Conservation (phyloP, 2,888 invertebrate genomes). For the Eilema depressum region DNA sequence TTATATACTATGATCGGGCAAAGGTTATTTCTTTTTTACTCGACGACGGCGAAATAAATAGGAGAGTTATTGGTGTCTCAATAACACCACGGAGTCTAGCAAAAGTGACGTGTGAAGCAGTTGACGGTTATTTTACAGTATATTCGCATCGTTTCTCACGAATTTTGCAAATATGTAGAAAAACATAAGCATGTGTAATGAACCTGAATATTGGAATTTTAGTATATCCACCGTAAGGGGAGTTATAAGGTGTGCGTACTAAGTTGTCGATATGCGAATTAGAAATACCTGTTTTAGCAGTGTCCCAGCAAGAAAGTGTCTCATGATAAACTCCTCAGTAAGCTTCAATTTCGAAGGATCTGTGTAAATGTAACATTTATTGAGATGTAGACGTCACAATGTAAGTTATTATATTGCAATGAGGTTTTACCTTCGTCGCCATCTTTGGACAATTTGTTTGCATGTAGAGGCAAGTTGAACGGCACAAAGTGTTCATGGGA, state of each 20-base stretch:
- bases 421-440: conserved; percentile 70
- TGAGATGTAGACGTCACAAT: conserved; percentile 37
- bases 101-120: too few relatives aligned
- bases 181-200: not conserved
- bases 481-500: conserved; percentile 98
- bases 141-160: too few relatives aligned
- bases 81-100: too few relatives aligned
- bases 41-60: too few relatives aligned
- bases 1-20: too few relatives aligned
- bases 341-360: conserved; percentile 87
- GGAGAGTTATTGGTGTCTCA: too few relatives aligned
- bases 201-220: too few relatives aligned
- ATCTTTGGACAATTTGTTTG: conserved; percentile 80
- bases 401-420: not conserved
- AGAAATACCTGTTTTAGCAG: conserved; percentile 90
- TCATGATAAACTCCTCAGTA: conserved; percentile 94
- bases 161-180: too few relatives aligned
- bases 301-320: conserved; percentile 96
- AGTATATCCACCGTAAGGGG: not conserved
- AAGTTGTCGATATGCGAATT: not conserved
- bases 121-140: too few relatives aligned
- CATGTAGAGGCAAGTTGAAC: conserved; percentile 95
- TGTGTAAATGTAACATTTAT: conserved; percentile 58
- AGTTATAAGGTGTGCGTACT: not conserved
- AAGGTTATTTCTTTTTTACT: too few relatives aligned